Evolutionary conservation across 2,797 vertebrate genomes (phyloP), one percentile per base, ranked within the genome.

Genomic region (Cuculus canorus): DNA sequence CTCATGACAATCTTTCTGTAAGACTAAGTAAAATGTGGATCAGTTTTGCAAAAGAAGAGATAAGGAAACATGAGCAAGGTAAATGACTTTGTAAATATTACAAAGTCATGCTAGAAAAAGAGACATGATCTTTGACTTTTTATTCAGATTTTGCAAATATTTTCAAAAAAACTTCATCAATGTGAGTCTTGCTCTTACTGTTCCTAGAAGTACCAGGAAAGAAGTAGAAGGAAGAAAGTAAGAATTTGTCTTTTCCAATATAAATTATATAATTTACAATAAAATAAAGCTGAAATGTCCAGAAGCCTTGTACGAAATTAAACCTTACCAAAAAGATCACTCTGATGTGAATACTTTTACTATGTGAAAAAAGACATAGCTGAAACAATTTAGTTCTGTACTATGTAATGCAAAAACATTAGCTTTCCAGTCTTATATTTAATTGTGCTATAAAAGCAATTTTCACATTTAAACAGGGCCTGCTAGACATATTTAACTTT

Each of bases 291-390:
- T 63, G 56, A 95, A 92, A 85, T 79, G 82, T 72, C 25, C 57
- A 82, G 65, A 76, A 94, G 33, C 11, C 8, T 64, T 52, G n/a
- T 37, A 54, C 5, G 83, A 84, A 90, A 69, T 53, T 53, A 83
- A 86, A 56, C 16, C 61, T 33, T 60, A 61, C 7, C 19, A 80
- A 86, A 91, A 73, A 78, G 30, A 73, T 59, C 45, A 48, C 32
- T 81, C 33, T 17, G 47, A 85, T 72, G 43, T 52, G 95, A 88
- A 81, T 80, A 83, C 70, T 86, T 93, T 93, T 76, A 50, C 18
- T 83, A 25, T 28, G 19, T 73, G 45, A 87, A 77, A 80, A 80
- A 63, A 60, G 53, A 52, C 41, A 84, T 94, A 79, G 32, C 21
- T 75, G 73, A 84, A 95, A 71, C 8, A 30, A 71, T 69, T 93